Conservation (phyloP, 2,888 invertebrate genomes). For the Mystacides longicornis region DNA sequence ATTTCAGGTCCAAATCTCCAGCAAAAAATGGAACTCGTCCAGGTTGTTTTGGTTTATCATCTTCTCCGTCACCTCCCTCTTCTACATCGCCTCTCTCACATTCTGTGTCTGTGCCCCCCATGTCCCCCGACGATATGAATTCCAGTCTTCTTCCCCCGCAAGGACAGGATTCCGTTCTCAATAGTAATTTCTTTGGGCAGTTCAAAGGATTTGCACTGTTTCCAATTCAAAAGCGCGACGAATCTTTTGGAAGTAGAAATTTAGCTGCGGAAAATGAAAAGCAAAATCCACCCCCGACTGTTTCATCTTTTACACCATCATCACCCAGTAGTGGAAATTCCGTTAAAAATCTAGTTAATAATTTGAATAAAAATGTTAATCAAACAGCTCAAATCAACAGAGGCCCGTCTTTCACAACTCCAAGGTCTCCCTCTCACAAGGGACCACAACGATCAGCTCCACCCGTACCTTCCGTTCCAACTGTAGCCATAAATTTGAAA, state of each 20-base stretch:
- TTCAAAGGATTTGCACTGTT: constrained; percentile 79
- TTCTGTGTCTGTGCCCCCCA: constrained; percentile 30
- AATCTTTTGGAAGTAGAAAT: constrained; percentile 25
- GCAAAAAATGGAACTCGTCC: constrained; percentile 44
- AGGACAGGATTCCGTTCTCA: constrained; percentile 42
- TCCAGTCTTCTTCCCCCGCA: constrained; percentile 54
- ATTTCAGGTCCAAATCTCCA: constrained; percentile 33
- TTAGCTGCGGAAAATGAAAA: constrained; percentile 19
- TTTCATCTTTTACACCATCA: constrained; percentile 24
- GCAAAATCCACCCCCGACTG: constrained; percentile 24
- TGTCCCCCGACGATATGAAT: constrained; percentile 62
- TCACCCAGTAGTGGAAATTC: constrained; percentile 8
- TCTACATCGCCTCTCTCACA: constrained; percentile 36
- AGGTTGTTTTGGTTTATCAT: constrained; percentile 41
- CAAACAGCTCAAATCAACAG: constrained; percentile 28
- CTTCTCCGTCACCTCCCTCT: constrained; percentile 35
- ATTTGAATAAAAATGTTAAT: constrained; percentile 22
- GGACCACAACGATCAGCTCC: constrained; percentile 54
- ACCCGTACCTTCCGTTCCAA: constrained; percentile 54
- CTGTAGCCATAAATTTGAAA: constrained; percentile 31
- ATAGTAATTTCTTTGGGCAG: constrained; percentile 70
- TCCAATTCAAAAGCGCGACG: constrained; percentile 47
- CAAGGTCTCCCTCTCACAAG: constrained; percentile 36
- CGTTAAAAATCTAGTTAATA: constrained; percentile 19
- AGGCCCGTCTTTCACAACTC: constrained; percentile 30